A percentile compares a stretch with the other conserved stretches of the same genome.
Conservation (phyloP, 2,113 vertebrate species). For the Bostrychus sinensis region DNA sequence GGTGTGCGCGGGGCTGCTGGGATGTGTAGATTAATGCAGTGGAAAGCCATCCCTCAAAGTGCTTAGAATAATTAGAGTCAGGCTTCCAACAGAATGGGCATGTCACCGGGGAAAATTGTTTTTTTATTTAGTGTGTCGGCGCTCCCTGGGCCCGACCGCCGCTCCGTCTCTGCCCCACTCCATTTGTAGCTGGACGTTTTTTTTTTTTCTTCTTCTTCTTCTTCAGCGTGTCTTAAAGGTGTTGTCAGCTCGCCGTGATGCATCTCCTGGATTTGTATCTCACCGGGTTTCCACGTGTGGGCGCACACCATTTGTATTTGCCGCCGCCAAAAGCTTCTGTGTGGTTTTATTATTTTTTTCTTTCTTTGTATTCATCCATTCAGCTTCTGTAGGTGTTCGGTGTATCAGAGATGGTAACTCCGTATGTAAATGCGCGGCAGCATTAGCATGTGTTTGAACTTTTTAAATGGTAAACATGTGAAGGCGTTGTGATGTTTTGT, state of each 20-base stretch:
- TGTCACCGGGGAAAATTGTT: slow-evolving; percentile 73
- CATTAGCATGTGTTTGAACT: slow-evolving; percentile 52
- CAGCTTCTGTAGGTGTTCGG: slow-evolving; percentile 40
- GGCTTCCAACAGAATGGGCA: slow-evolving; percentile 74
- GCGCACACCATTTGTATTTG: slow-evolving; percentile 61
- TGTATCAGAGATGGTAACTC: background rate
- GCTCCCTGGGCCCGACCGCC: slow-evolving; percentile 61
- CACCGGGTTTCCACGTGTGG: slow-evolving; percentile 55
- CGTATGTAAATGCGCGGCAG: slow-evolving; percentile 23
- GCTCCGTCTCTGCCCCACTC: slow-evolving; percentile 65
- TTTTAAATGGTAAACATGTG: slow-evolving; percentile 5
- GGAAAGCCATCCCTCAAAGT: slow-evolving; percentile 69
- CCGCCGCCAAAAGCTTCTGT: background rate
- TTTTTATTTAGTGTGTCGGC: slow-evolving; percentile 79
- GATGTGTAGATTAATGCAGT: slow-evolving; percentile 72
- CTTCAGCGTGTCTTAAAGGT: slow-evolving; percentile 69
- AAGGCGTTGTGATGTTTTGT: slow-evolving; percentile 7
- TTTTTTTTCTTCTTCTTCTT: slow-evolving; percentile 14
- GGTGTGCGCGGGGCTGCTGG: slow-evolving; percentile 59
- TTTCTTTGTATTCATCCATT: slow-evolving; percentile 45
- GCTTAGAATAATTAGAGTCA: slow-evolving; percentile 75
- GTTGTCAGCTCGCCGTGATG: slow-evolving; percentile 69
- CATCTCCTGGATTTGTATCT: slow-evolving; percentile 65
- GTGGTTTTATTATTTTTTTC: background rate
- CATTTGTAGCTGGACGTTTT: slow-evolving; percentile 58